Evolutionary conservation across 2,113 vertebrate species (phyloP), one percentile per base, ranked within the genome.

Genomic region (Lasiurus cinereus): DNA sequence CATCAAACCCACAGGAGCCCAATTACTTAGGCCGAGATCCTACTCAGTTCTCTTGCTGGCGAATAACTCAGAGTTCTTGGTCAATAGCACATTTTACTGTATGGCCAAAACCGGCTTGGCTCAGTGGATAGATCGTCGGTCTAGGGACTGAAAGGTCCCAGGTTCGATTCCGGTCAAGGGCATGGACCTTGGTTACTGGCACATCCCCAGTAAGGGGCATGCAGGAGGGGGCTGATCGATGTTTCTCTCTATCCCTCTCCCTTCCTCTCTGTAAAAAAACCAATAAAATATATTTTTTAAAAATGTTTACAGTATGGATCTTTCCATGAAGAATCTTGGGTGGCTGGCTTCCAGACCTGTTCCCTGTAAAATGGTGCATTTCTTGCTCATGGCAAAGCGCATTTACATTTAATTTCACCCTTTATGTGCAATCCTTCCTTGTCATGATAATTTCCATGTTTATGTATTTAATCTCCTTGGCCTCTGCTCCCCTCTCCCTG

Each of bases 351-450:
- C 85, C 90, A 39, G 39, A 91, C 96, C 52, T 78, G 52, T 9
- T 89, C 79, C 82, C 6, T 67, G 33, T 95, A 43, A 94, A 96
- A 22, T 18, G 4, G 24, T 54, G 59, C 12, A 16, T 94, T 96
- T 94, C 15, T 95, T 96, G 97, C 96, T 56, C 5, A 29, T 82
- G 62, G 46, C 27, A 88, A 80, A 67, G 6, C 97, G 96, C 6
- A 8, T 78, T 93, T 96, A 84, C 73, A 97, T 76, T 50, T 16
- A 7, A 62, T 92, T 96, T 96, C 93, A 95, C 66, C 39, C 39
- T 70, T 88, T 88, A 76, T 94, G 97, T 97, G 39, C 77, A 79
- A 84, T 95, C 96, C 96, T 95, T 93, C 29, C 78, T 94, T 94
- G 96, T 14, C 56, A 29, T 11, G 54, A 56, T 84, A 95, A 70